A percentile compares a stretch with the other conserved stretches of the same genome.
Conservation (phyloP, 1,140 invertebrate genomes). For the Anadara kagoshimensis region DNA sequence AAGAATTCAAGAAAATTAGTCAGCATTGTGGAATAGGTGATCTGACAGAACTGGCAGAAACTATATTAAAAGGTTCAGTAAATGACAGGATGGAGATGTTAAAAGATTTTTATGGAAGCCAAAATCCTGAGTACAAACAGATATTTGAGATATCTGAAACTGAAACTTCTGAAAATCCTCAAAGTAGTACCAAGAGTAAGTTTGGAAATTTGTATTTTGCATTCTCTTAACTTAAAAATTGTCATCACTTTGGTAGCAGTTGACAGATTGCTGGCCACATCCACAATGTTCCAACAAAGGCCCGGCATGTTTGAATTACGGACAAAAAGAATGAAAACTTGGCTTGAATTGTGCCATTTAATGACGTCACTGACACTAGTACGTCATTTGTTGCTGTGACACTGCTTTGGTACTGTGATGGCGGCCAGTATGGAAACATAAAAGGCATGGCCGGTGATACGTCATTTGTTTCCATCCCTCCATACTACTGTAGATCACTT, state of each 20-base stretch:
- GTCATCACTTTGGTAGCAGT: not conserved
- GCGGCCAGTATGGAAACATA: no score
- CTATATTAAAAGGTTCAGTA: slow-evolving; percentile 21
- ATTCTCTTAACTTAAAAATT: not conserved
- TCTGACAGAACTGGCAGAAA: slow-evolving; percentile 29
- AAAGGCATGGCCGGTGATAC: no score
- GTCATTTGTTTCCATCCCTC: no score
- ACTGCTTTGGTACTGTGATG: no score
- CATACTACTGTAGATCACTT: no score
- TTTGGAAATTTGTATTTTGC: not conserved
- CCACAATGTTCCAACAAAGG: no score
- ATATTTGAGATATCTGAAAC: slow-evolving; percentile 1
- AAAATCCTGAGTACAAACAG: slow-evolving; percentile 17
- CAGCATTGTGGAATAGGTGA: not conserved
- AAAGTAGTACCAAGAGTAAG: not conserved
- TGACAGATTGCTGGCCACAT: no score
- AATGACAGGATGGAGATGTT: slow-evolving; percentile 27
- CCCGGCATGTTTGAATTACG: no score
- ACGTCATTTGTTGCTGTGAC: no score
- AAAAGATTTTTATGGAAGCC: slow-evolving; percentile 22
- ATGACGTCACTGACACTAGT: no score
- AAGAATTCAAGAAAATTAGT: slow-evolving; percentile 25
- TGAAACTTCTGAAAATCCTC: not conserved
- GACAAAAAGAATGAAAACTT: no score
- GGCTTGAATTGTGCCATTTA: no score